A percentile compares a stretch with the other conserved stretches of the same genome.
Conservation (phyloP, 2,113 vertebrate species). For the Caloenas nicobarica region DNA sequence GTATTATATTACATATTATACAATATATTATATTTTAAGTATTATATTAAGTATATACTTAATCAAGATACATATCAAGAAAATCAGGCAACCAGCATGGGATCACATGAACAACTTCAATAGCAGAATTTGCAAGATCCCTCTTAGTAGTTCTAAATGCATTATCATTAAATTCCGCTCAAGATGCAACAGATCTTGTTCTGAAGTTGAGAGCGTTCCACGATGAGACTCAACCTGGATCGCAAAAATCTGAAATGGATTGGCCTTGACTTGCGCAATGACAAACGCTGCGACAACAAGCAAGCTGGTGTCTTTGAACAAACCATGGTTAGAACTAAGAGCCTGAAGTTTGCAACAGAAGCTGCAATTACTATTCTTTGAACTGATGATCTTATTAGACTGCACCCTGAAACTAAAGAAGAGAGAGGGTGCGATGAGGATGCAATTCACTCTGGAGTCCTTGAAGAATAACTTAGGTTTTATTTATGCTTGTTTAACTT, state of each 20-base stretch:
- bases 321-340: constrained; percentile 96
- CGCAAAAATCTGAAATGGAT: constrained; percentile 98
- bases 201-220: constrained; percentile 96
- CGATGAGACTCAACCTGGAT: constrained; percentile 96
- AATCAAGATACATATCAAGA: no score
- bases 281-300: constrained; percentile 94
- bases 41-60: no score
- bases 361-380: constrained; percentile 98
- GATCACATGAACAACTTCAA: constrained; percentile 95
- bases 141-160: constrained; percentile 96
- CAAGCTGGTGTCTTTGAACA: constrained; percentile 97
- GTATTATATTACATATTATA: no score
- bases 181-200: constrained; percentile 95
- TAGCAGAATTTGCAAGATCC: constrained; percentile 95
- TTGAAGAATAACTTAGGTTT: constrained; percentile 82
- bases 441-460: constrained; percentile 88
- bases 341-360: constrained; percentile 97
- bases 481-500: constrained; percentile 73
- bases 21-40: no score
- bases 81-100: constrained; percentile 52
- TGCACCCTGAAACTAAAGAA: constrained; percentile 95
- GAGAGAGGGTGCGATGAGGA: constrained; percentile 89
- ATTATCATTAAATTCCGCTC: constrained; percentile 92
- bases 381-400: constrained; percentile 98
- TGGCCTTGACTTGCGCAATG: constrained; percentile 93